phyloP scores from a whole-genome alignment of 2,113 vertebrate species.

The Micronisus gabar region DNA sequence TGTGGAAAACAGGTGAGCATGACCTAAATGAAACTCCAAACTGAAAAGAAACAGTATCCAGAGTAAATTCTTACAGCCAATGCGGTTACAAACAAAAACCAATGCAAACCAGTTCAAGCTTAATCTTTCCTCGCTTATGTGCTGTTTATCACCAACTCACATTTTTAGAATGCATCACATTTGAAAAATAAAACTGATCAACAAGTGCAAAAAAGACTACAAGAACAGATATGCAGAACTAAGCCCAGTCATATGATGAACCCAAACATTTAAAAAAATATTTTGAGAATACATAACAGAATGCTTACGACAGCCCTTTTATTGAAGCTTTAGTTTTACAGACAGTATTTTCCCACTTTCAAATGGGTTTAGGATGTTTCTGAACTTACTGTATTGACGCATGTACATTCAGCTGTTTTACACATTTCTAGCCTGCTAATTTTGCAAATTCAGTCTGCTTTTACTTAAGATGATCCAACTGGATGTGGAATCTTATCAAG shows the following conservation, averaged over 20 bases:
- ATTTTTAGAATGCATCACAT: neutral
- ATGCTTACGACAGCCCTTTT: neutral
- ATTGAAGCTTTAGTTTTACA: neutral
- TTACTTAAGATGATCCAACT: neutral
- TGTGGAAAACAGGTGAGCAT: neutral
- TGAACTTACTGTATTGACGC: neutral
- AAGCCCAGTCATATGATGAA: neutral
- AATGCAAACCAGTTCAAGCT: neutral
- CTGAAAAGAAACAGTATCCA: neutral
- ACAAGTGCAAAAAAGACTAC: neutral
- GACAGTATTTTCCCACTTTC: neutral
- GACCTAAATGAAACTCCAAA: neutral
- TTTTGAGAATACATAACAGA: neutral
- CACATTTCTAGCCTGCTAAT: neutral
- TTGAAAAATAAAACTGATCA: neutral
- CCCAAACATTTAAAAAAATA: neutral
- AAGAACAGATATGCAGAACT: neutral
- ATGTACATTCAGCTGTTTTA: neutral
- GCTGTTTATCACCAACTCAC: neutral
- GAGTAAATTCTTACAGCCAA: neutral
- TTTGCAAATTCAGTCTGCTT: neutral
- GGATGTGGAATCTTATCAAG: neutral
- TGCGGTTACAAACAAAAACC: neutral
- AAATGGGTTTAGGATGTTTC: neutral
- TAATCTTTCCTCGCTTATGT: neutral